Conservation (phyloP, 2,888 invertebrate genomes). For the Globia sparganii region DNA sequence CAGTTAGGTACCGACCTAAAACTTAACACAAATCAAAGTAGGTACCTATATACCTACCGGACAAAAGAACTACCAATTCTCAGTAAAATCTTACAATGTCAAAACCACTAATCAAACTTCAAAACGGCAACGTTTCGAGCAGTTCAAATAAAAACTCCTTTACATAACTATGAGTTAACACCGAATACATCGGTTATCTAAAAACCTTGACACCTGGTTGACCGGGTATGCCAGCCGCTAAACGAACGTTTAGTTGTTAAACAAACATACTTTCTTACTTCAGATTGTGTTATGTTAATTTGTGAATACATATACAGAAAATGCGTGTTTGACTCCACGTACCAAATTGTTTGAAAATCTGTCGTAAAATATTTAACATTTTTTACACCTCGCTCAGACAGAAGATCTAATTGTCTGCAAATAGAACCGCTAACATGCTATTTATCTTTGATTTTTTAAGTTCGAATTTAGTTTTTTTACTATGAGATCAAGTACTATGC, state of each 20-base stretch:
- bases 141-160: slow-evolving; percentile 40
- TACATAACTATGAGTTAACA: slow-evolving; percentile 47
- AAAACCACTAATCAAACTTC: slow-evolving; percentile 26
- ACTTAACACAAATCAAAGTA: background rate
- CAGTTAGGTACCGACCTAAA: background rate
- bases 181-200: slow-evolving; percentile 14
- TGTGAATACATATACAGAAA: background rate
- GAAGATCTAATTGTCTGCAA: too few species aligned
- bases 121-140: slow-evolving; percentile 4
- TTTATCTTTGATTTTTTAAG: too few species aligned
- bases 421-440: too few species aligned
- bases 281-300: slow-evolving; percentile 2
- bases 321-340: background rate
- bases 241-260: slow-evolving; percentile 29
- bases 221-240: slow-evolving; percentile 37
- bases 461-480: too few species aligned
- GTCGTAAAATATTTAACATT: background rate
- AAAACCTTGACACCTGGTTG: slow-evolving; percentile 58
- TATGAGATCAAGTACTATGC: too few species aligned
- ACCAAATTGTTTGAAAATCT: background rate
- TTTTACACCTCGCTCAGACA: too few species aligned
- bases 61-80: slow-evolving; percentile 13
- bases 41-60: background rate
- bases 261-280: slow-evolving; percentile 55
- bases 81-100: slow-evolving; percentile 26